Percentiles rank a stretch among this genome's conserved stretches.
Evolutionary conservation across 2,797 vertebrate genomes (phyloP).

Genomic region (Coreius guichenoti): DNA sequence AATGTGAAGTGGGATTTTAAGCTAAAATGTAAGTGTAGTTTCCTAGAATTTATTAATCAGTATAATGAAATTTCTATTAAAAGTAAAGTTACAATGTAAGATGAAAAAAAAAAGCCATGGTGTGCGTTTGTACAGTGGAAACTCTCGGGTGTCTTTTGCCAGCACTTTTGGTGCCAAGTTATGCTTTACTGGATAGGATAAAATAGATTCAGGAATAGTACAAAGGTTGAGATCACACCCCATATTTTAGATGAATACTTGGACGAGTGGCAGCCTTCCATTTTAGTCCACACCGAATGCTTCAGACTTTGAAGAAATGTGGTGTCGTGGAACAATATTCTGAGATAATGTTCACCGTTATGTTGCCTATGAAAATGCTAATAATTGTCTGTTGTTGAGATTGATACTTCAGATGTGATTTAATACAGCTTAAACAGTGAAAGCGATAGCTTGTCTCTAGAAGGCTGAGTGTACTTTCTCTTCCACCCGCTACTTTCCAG

Average conservation of each 20-base stretch:
- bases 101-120: constrained; percentile 23
- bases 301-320: background rate
- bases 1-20: background rate
- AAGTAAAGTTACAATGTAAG: background rate
- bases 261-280: constrained; percentile 44
- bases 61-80: background rate
- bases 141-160: constrained; percentile 63
- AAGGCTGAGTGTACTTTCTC: constrained; percentile 70
- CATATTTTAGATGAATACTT: constrained; percentile 65
- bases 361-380: background rate
- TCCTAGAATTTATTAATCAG: background rate
- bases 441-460: constrained; percentile 62
- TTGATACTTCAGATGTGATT: background rate
- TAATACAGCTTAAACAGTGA: constrained; percentile 35
- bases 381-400: constrained; percentile 5
- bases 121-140: constrained; percentile 41
- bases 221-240: constrained; percentile 69
- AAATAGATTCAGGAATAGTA: constrained; percentile 66
- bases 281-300: background rate
- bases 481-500: constrained; percentile 70
- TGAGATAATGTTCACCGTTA: background rate
- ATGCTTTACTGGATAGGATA: constrained; percentile 68
- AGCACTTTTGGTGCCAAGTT: constrained; percentile 62
- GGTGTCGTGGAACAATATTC: background rate
- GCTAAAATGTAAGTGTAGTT: background rate